A percentile compares a stretch with the other conserved stretches of the same genome.
Conservation (phyloP, 2,113 vertebrate genomes). For the Papio anubis region DNA sequence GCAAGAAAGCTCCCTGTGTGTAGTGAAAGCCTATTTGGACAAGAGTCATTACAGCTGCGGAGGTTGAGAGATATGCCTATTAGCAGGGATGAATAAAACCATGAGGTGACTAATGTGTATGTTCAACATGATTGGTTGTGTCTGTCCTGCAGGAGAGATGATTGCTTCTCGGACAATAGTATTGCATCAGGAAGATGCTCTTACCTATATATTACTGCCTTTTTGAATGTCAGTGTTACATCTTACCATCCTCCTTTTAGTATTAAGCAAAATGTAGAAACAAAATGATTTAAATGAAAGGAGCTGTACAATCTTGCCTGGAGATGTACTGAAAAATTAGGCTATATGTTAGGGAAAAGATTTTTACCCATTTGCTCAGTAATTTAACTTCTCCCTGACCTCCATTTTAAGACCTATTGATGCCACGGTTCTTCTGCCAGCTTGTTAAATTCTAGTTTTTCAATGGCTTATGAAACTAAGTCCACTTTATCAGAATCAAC, state of each 20-base stretch:
- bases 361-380: constrained; percentile 28
- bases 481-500: constrained; percentile 56
- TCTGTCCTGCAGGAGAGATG: background rate
- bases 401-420: constrained; percentile 58
- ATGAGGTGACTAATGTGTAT: background rate
- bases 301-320: background rate
- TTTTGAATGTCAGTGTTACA: background rate
- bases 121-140: background rate
- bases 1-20: background rate
- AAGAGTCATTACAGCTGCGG: background rate
- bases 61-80: background rate
- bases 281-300: constrained; percentile 52
- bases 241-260: background rate
- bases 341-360: constrained; percentile 36
- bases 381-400: constrained; percentile 60
- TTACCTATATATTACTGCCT: background rate
- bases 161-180: background rate
- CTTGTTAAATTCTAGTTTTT: constrained; percentile 41
- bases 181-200: background rate
- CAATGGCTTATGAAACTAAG: background rate
- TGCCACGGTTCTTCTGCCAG: constrained; percentile 24
- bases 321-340: constrained; percentile 58
- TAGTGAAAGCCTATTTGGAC: background rate
- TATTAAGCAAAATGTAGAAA: constrained; percentile 41
- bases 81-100: constrained; percentile 27